A percentile compares a stretch with the other conserved stretches of the same genome.
Evolutionary conservation across 2,797 vertebrate species (phyloP).

Genomic region (Lepilemur septentrionalis): DNA sequence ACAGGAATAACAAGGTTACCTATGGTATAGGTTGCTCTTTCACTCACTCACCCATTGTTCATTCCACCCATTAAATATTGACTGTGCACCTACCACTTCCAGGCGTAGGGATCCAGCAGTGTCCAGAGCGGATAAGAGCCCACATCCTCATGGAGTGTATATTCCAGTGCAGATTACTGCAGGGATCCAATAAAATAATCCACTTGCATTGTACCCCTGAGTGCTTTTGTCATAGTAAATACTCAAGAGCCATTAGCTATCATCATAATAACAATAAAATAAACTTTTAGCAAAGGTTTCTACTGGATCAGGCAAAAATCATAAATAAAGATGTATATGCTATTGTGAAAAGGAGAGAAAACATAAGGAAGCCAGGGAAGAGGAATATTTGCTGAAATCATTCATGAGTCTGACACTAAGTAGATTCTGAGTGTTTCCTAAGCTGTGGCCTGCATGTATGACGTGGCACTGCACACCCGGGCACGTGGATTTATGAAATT

Average conservation of each 20-base stretch:
- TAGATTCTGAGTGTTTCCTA: not conserved
- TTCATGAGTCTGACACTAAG: not conserved
- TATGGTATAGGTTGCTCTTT: not conserved
- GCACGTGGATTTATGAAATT: not conserved
- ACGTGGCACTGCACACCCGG: accelerated
- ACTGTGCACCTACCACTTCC: not conserved
- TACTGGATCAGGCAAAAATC: not conserved
- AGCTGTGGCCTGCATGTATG: not conserved
- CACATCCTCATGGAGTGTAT: not conserved
- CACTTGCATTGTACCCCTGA: not conserved
- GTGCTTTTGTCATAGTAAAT: not conserved
- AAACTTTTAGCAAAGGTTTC: not conserved
- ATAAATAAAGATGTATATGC: not conserved
- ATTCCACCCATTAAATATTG: not conserved
- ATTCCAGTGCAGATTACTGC: not conserved
- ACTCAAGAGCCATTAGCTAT: not conserved
- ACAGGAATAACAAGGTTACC: no score
- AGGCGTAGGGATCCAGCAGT: not conserved
- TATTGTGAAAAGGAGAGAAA: not conserved
- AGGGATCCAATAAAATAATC: not conserved
- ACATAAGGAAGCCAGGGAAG: not conserved
- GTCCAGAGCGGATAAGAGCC: not conserved
- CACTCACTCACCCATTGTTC: not conserved
- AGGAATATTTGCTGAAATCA: not conserved
- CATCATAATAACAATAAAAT: not conserved